Conservation (phyloP, 1,140 invertebrate species). For the Heliconius himera region DNA sequence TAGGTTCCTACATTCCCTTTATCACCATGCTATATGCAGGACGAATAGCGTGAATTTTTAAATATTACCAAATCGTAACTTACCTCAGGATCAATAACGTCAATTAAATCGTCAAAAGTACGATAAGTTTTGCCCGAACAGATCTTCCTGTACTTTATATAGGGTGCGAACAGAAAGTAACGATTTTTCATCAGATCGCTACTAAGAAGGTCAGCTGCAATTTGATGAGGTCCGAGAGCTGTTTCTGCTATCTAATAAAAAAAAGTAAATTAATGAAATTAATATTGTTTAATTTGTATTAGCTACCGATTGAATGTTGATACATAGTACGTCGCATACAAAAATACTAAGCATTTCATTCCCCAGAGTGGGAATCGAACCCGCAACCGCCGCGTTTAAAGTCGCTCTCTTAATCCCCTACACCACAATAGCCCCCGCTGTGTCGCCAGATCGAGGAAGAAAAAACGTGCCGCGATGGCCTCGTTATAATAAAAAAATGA, state of each 20-base stretch:
- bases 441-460: no score
- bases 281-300: no score
- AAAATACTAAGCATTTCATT: no score
- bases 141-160: constrained; percentile 59
- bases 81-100: constrained; percentile 63
- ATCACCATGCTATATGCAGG: not conserved
- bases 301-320: no score
- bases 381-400: no score
- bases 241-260: constrained; percentile 54
- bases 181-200: constrained; percentile 62
- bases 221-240: constrained; percentile 57
- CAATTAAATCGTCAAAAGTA: constrained; percentile 58
- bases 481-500: no score
- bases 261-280: no score
- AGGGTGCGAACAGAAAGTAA: constrained; percentile 60
- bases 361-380: no score
- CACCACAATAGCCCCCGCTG: no score
- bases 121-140: constrained; percentile 53
- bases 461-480: no score
- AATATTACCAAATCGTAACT: not conserved
- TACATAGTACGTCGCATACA: no score
- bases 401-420: no score
- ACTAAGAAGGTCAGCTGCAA: constrained; percentile 53
- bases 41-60: not conserved
- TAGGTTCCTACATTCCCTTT: not conserved